Evolutionary conservation across 2,113 vertebrate species (phyloP), one percentile per base, ranked within the genome.

Genomic region (Lipotes vexillifer): DNA sequence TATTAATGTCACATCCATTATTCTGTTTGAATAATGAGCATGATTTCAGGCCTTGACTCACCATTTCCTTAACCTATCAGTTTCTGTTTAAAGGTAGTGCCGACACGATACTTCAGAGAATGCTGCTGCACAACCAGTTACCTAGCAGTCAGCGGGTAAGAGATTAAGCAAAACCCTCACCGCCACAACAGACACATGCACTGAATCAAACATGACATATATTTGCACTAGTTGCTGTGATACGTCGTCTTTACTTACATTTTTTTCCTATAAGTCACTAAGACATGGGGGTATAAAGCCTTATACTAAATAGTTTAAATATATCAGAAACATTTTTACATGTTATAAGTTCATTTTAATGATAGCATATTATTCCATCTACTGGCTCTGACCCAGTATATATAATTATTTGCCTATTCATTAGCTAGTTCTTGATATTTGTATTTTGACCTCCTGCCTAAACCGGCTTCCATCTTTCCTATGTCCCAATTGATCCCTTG

Each of bases 381-480:
- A 81, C n/a, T 91, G 84, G 38, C 17, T 87, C 25, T 23, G 71
- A 72, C 52, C 82, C 31, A 4, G 23, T 46, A 0, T 72, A 74
- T 72, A 12, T 68, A 87, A 85, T 75, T 83, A 88, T 55, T 29
- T 88, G 69, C 29, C 55, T 87, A 63, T 63, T 90, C 65, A 90
- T 71, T 61, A 96, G 44, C 13, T 31, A 72, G 38, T 87, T 97
- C 52, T 88, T 57, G 97, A 12, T 59, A 81, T 77, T 59, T 96
- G 59, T 90, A 83, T 82, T 85, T 18, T 94, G 27, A 59, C 21
- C 11, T 94, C 85, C 63, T 75, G 41, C 71, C 27, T 85, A 71
- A 66, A 17, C 36, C 71, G 71, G 25, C 69, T 84, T 82, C 49
- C 21, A 8, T 66, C 52, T 90, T 95, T 72, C 41, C 75, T 92